These are phyloP conservation scores for Metopia argyrocephala DNA, from an alignment of 2,888 invertebrate species.

Conservation along the genomic window DNA sequence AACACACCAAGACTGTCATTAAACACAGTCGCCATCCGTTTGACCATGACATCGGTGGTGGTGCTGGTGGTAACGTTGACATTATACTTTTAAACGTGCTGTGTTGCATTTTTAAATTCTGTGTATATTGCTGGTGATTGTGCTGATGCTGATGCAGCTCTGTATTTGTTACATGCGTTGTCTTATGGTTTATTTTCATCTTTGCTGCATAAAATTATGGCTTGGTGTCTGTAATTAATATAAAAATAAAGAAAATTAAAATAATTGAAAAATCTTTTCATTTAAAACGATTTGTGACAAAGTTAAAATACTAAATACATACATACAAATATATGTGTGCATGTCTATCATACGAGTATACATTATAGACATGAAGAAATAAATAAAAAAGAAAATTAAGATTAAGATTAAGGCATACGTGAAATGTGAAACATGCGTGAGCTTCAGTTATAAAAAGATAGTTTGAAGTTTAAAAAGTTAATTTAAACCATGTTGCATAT, in stretches of 20 bases:
- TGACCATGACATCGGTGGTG: constrained; percentile 31
- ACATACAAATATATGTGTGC: no score
- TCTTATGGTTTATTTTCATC: constrained; percentile 49
- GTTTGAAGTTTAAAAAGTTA: neutral
- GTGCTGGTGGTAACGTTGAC: constrained; percentile 1
- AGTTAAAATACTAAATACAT: no score
- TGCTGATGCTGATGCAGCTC: constrained; percentile 27
- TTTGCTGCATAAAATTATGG: constrained; percentile 47
- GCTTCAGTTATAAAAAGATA: neutral
- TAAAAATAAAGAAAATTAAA: constrained; percentile 6
- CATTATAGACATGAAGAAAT: no score
- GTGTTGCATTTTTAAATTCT: constrained; percentile 23
- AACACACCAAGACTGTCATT: constrained; percentile 44
- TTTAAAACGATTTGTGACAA: no score
- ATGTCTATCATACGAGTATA: no score
- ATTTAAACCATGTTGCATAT: no score
- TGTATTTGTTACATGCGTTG: constrained; percentile 20
- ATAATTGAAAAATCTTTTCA: neutral
- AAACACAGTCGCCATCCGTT: constrained; percentile 51
- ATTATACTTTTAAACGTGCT: neutral
- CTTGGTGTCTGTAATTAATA: constrained; percentile 54
- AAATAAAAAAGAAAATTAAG: neutral
- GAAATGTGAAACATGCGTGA: neutral
- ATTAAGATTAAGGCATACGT: neutral
- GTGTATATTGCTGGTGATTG: neutral